Evolutionary conservation across 2,113 vertebrate species (phyloP).

Genomic region (Neoarius graeffei): DNA sequence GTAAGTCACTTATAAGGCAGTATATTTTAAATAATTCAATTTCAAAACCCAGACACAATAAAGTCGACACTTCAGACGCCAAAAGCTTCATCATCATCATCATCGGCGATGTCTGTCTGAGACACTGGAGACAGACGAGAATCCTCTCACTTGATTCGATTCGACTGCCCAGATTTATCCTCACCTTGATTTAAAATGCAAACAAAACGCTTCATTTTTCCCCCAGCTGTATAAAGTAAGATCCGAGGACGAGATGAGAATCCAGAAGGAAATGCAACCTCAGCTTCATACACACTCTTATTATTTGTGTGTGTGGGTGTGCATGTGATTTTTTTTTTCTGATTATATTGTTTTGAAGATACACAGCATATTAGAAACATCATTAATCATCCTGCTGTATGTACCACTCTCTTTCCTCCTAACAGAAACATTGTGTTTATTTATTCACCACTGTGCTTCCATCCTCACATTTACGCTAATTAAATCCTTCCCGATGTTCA

Average conservation of each 20-base stretch:
- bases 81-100: not conserved
- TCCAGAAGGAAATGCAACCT: not conserved
- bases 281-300: not conserved
- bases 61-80: not conserved
- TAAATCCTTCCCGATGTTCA: constrained; percentile 49
- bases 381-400: constrained; percentile 33
- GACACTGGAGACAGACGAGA: not conserved
- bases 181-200: not conserved
- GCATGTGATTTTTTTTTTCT: constrained; percentile 3
- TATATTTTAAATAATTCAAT: not conserved
- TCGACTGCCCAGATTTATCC: not conserved
- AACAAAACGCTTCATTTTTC: not conserved
- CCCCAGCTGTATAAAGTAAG: not conserved
- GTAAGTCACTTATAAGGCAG: not conserved
- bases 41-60: not conserved
- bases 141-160: not conserved
- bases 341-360: not conserved
- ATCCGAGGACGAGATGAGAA: not conserved
- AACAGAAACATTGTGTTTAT: constrained; percentile 38
- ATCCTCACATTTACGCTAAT: constrained; percentile 45
- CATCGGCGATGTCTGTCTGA: not conserved
- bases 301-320: not conserved
- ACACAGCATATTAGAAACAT: not conserved
- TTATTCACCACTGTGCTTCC: constrained; percentile 40
- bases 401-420: constrained; percentile 1